These are phyloP conservation scores for Diacarnus erythraeanus DNA, from an alignment of 37 sponge, comb jelly and placozoan genomes.

Conservation along the genomic window DNA sequence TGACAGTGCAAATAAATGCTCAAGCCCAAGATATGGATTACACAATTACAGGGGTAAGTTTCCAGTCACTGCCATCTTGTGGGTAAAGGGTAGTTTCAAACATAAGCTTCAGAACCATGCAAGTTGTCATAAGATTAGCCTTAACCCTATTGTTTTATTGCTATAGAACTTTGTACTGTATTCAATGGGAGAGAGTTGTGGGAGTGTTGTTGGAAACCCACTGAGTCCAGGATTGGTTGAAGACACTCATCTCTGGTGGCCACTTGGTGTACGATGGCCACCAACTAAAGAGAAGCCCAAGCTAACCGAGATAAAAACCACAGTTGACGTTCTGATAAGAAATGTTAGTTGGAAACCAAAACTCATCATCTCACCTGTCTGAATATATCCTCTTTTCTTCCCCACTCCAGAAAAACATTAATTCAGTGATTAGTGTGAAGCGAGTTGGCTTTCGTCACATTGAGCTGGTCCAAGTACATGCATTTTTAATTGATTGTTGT, in stretches of 20 bases:
- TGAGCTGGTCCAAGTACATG: slow-evolving; percentile 76
- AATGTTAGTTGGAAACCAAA: not conserved
- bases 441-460: slow-evolving; percentile 77
- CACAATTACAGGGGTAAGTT: slow-evolving; percentile 22
- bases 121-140: too few relatives aligned
- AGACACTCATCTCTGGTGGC: slow-evolving; percentile 47
- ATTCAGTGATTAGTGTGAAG: slow-evolving; percentile 18
- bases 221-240: slow-evolving; percentile 6
- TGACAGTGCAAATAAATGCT: not conserved
- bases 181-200: slow-evolving; percentile 20
- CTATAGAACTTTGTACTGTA: slow-evolving; percentile 10
- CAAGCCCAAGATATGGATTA: not conserved
- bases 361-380: not conserved
- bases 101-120: too few relatives aligned
- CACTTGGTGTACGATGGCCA: slow-evolving; percentile 10
- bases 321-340: not conserved
- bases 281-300: not conserved
- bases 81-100: not conserved
- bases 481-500: too few relatives aligned
- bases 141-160: too few relatives aligned
- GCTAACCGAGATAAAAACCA: not conserved
- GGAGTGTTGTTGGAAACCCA: slow-evolving; percentile 3
- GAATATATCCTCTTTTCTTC: not conserved
- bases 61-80: too few relatives aligned
- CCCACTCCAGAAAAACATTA: not conserved